These are phyloP conservation scores for Diadophis punctatus DNA, from an alignment of 2,113 vertebrate species.

Conservation along the genomic window DNA sequence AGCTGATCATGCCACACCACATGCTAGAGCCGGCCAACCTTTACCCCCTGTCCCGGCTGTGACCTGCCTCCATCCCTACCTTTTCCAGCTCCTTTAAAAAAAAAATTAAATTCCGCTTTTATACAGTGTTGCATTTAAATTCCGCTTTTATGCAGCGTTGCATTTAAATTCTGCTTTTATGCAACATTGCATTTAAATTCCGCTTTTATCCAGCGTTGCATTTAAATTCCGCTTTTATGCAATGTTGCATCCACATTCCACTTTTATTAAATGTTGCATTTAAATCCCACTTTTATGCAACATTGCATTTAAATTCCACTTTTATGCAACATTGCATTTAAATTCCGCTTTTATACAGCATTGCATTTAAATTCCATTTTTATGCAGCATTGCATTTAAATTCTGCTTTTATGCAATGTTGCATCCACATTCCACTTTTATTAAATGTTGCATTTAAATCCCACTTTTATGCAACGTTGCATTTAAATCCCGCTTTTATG, in stretches of 20 bases:
- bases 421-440: too few relatives aligned
- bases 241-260: too few relatives aligned
- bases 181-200: neutral
- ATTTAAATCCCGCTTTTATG: neutral
- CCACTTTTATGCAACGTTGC: too few relatives aligned
- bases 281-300: neutral
- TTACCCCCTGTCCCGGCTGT: neutral
- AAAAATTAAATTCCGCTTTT: neutral
- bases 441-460: too few relatives aligned
- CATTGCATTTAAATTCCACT: neutral
- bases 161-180: neutral
- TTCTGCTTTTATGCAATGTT: too few relatives aligned
- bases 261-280: neutral
- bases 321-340: neutral
- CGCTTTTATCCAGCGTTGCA: too few relatives aligned
- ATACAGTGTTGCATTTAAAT: neutral
- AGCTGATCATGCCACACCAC: neutral
- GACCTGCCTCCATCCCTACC: neutral
- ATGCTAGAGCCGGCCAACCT: accelerated
- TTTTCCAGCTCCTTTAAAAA: neutral
- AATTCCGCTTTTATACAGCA: neutral
- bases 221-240: neutral
- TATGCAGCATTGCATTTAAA: too few relatives aligned
- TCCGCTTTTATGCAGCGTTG: neutral
- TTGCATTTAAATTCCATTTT: too few relatives aligned